A percentile compares a stretch with the other conserved stretches of the same genome.
Evolutionary conservation across 2,113 vertebrate genomes (phyloP).

Genomic region (Pandion haliaetus): DNA sequence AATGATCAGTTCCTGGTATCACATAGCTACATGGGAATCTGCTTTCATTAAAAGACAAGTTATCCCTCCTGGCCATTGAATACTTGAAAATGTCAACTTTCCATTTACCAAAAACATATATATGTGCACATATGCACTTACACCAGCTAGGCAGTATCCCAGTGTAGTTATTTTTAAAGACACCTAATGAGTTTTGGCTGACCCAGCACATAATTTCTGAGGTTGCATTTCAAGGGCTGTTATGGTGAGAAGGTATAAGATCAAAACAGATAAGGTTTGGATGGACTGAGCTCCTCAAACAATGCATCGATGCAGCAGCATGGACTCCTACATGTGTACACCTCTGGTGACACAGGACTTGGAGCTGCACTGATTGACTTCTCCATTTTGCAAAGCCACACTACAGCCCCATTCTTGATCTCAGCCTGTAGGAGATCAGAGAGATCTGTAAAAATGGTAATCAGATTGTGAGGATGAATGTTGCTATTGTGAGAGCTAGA

Average conservation of each 20-base stretch:
- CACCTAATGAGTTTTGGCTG: not conserved
- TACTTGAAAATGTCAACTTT: not conserved
- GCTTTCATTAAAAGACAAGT: not conserved
- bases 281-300: not conserved
- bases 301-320: accelerated
- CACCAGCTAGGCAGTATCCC: not conserved
- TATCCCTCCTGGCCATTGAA: not conserved
- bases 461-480: not conserved
- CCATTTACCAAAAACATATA: not conserved
- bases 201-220: not conserved
- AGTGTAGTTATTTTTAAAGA: not conserved
- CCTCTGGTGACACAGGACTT: not conserved
- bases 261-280: not conserved
- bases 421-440: not conserved
- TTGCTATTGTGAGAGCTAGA: not conserved
- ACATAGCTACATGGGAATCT: not conserved
- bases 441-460: not conserved
- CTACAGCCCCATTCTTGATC: not conserved
- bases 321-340: accelerated
- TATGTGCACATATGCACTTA: too few relatives aligned
- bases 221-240: not conserved
- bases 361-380: not conserved
- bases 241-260: not conserved
- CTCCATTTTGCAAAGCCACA: accelerated
- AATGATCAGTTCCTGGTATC: not conserved